Percentiles rank a stretch among this genome's conserved stretches.
Evolutionary conservation across 2,797 vertebrate species (phyloP).

Genomic region (Pseudocheirus occidentalis): DNA sequence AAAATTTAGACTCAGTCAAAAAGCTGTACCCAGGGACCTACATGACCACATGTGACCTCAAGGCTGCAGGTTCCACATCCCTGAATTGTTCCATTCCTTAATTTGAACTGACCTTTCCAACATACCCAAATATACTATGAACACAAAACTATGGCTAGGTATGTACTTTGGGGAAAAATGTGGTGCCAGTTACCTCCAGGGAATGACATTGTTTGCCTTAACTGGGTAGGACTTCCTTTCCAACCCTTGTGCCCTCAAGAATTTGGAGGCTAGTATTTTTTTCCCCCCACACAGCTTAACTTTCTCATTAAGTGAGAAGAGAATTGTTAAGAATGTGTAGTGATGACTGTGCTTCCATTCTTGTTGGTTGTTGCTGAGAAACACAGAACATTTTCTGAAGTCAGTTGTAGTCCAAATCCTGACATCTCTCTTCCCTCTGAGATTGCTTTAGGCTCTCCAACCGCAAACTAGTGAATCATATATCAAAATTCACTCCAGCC

Average conservation of each 20-base stretch:
- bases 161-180: background rate
- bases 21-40: no score
- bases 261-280: background rate
- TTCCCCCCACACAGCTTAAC: background rate
- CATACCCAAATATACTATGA: fast-evolving
- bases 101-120: background rate
- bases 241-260: background rate
- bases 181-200: fast-evolving
- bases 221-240: background rate
- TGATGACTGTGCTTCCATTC: background rate
- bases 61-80: no score
- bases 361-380: background rate
- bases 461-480: background rate
- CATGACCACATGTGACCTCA: no score
- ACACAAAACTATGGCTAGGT: background rate
- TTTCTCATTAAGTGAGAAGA: background rate
- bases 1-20: no score
- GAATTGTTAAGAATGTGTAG: background rate
- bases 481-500: background rate
- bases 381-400: conserved; percentile 9
- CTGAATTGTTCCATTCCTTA: background rate
- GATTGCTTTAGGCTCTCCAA: background rate
- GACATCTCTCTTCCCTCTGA: background rate
- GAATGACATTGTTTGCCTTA: background rate
- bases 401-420: background rate